These are phyloP conservation scores for Cryptotermes secundus DNA, from an alignment of 1,140 invertebrate genomes.

Conservation along the genomic window DNA sequence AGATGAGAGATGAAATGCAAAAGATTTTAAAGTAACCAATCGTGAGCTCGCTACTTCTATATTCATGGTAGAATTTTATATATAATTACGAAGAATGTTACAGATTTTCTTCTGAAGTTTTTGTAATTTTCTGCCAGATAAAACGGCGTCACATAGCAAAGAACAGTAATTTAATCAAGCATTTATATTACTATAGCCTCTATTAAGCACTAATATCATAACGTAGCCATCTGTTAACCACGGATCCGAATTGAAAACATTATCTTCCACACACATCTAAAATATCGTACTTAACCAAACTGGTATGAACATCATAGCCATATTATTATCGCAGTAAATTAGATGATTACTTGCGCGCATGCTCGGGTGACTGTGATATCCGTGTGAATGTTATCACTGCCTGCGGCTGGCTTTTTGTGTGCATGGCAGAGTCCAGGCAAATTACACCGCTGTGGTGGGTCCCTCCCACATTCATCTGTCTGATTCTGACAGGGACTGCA, in stretches of 20 bases:
- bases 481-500: background rate
- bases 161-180: no score
- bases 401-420: background rate
- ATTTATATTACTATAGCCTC: no score
- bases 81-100: no score
- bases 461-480: background rate
- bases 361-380: background rate
- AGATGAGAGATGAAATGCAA: no score
- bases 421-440: background rate
- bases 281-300: background rate
- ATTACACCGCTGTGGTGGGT: background rate
- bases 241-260: background rate
- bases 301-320: background rate
- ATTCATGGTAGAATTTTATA: no score
- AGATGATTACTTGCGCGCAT: background rate
- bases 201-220: background rate
- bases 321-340: background rate
- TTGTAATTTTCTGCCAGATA: no score
- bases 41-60: no score
- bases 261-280: background rate
- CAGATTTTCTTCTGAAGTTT: no score
- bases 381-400: background rate
- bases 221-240: background rate
- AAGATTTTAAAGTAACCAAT: no score
- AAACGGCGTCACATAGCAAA: no score